Base-by-base conservation (phyloP, 2,888 invertebrate genomes). In the Orthosia cruda region DNA sequence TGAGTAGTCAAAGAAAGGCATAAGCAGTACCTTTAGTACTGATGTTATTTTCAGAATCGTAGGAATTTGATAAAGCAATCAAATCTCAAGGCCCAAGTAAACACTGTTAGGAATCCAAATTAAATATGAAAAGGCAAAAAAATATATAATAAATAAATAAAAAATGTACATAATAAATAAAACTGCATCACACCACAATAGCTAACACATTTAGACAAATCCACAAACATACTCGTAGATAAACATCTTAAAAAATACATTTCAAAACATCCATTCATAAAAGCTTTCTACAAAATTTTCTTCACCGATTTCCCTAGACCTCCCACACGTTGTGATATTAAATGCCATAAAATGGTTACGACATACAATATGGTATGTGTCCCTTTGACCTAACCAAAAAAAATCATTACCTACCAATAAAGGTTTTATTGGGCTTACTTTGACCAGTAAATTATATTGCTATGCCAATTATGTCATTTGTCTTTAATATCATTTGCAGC, bases 241-340 rank as follows among this genome's bases (percentile, higher is more conserved):
- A 20, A 45, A 11, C 18, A 49, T 54, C n/a, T 45, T 50, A 55
- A 20, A 52, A 20, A 13, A 65, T 18, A 2, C n/a, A 76, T 83
- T 77, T 79, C 66, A 77, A 71, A 85, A 73, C 49, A 64, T 15
- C 32, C 49, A 83, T 83, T 71, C 65, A 70, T 79, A 79, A 63
- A 64, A 75, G 71, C 84, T 85, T 85, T 85, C 86, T 84, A 84
- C 57, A 18, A 50, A 26, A 57, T 79, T 84, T 81, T 82, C 74
- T 77, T 73, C 5, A 49, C 0, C 16, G 78, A 74, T 84, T 84
- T 84, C 81, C 81, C 71, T 66, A 32, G 72, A 61, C 63, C 73
- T 61, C 84, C 86, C 73, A 85, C 86, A 50, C 69, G 18, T 45
- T 59, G 66, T 73, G 76, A 74, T 84, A 65, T 67, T 58, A 77